These are phyloP conservation scores for Drosophila persimilis DNA, from an alignment of 1,140 invertebrate species.

Conservation along the genomic window DNA sequence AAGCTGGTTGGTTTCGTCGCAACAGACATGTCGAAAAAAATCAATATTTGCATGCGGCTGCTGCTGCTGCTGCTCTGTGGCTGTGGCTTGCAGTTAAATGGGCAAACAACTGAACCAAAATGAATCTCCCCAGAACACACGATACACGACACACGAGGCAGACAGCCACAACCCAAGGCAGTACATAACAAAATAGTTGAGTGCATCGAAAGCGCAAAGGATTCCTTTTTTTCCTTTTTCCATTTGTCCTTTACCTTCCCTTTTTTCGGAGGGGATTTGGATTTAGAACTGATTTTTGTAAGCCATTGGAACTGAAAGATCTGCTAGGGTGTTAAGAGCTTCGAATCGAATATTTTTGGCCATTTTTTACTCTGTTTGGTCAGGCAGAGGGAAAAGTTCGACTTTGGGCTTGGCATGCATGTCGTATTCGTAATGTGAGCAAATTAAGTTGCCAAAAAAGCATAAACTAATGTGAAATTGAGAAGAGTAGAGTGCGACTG, in stretches of 20 bases:
- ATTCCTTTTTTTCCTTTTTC: slow-evolving; percentile 2
- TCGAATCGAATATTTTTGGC: no score
- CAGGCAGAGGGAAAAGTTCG: slow-evolving; percentile 1
- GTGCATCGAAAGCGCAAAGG: slow-evolving; percentile 31
- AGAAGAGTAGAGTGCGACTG: slow-evolving; percentile 13
- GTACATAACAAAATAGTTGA: slow-evolving; percentile 35
- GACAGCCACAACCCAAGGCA: slow-evolving; percentile 25
- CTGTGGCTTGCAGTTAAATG: slow-evolving; percentile 60
- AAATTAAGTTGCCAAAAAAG: slow-evolving; percentile 52
- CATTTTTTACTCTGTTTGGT: not conserved
- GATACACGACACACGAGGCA: slow-evolving; percentile 6
- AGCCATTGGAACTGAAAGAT: not conserved
- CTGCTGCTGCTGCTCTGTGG: slow-evolving; percentile 19
- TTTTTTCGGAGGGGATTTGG: no score
- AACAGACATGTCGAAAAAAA: slow-evolving; percentile 37
- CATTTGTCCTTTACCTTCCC: not conserved
- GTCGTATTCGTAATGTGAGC: slow-evolving; percentile 61
- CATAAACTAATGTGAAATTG: slow-evolving; percentile 36
- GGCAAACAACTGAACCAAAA: slow-evolving; percentile 55
- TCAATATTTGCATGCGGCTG: slow-evolving; percentile 63
- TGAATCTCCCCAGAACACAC: slow-evolving; percentile 16
- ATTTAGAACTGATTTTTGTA: no score
- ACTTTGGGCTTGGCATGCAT: slow-evolving; percentile 34
- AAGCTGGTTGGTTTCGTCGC: not conserved
- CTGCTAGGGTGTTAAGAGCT: not conserved